phyloP scores from a whole-genome alignment of 2,113 vertebrate genomes.

The Daboia siamensis region DNA sequence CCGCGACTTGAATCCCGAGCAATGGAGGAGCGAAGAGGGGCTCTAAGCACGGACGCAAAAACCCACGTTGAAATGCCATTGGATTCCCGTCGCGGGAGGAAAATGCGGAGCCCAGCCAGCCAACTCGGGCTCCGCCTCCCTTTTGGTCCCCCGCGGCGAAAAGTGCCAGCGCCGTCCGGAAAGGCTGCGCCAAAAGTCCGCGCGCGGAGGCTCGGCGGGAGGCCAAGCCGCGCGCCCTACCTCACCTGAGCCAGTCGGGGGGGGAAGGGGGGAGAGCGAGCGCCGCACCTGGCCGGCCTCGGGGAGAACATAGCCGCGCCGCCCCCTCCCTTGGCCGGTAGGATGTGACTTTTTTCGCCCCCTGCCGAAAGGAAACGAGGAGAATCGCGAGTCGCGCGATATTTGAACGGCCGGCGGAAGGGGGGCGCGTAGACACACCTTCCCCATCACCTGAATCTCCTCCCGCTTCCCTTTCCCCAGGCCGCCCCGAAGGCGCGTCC shows the following conservation, averaged over 20 bases:
- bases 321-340: not conserved
- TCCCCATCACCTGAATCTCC: not conserved
- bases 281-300: not conserved
- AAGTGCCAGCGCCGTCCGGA: not conserved
- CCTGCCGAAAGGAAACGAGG: not conserved
- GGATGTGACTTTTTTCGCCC: not conserved
- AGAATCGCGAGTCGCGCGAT: constrained; percentile 36
- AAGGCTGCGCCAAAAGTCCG: not conserved
- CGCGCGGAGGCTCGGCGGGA: not conserved
- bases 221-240: not conserved
- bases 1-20: not conserved
- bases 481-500: not conserved
- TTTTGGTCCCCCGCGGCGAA: not conserved
- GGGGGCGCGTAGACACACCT: not conserved
- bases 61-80: not conserved
- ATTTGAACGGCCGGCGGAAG: constrained; percentile 6
- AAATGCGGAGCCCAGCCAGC: not conserved
- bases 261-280: not conserved
- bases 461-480: not conserved
- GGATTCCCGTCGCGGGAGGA: not conserved
- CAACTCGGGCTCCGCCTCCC: not conserved
- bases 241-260: not conserved
- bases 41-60: too few relatives aligned
- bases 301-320: not conserved
- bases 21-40: not conserved